Base-by-base conservation (phyloP, 2,113 vertebrate genomes). In the Ramphastos sulfuratus region DNA sequence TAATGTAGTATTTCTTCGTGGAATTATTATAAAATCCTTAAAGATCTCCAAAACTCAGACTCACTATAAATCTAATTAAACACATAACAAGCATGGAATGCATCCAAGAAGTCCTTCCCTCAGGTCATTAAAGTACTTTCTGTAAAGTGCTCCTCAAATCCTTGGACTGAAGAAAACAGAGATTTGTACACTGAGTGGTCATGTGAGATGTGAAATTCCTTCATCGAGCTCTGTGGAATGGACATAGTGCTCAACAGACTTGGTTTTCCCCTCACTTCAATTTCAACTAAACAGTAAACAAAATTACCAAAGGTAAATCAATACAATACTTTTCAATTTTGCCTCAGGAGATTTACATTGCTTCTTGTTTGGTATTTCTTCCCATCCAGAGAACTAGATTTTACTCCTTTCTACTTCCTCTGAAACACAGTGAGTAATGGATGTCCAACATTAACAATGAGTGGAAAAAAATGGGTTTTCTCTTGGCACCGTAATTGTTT, bases 201-300 rank as follows among this genome's bases (percentile, higher is more conserved):
- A 25, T 63, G 7, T 55, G 65, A 86, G n/a, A 87, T 76, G 33
- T 92, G 55, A 27, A 42, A 31, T 82, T 87, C 30, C 9, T 90
- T 90, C 81, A 65, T 84, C 50, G 73, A 46, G 9, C 11, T 76
- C 39, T 69, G 13, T 55, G 28, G 48, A 90, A 80, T 18, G 85
- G 46, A 89, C 13, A 59, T 15, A 46, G 7, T 18, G 12, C 16
- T 87, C 35, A 85, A 46, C 19, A 82, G 46, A 77, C 17, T 33
- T 67, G 6, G 21, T 25, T 55, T 16, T 4, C 0, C 5, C 21
- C 30, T 2, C 8, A 6, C 5, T 6, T 5, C 8, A 3, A 76
- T 79, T 93, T 91, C 71, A 70, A 63, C 33, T 70, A 59, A 73
- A 73, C 28, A 75, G n/a, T 76, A 93, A 94, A 91, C 37, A 93